phyloP scores from a whole-genome alignment of 2,888 invertebrate genomes.

The Spisula solida region DNA sequence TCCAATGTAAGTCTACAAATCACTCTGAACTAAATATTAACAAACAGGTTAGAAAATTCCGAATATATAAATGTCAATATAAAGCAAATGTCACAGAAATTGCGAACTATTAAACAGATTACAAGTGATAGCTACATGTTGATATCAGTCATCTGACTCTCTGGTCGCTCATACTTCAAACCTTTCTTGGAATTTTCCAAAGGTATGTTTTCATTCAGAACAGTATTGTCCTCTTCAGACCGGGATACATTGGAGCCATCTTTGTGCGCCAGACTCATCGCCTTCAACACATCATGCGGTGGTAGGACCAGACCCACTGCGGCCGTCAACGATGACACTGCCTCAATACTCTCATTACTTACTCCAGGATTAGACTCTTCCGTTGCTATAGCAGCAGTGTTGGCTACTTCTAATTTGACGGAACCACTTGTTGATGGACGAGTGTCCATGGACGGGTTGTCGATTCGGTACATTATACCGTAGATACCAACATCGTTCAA shows the following conservation, averaged over 20 bases:
- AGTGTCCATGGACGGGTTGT: neutral
- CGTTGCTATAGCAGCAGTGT: neutral
- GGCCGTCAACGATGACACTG: neutral
- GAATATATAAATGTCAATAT: too few species aligned
- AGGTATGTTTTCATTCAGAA: neutral
- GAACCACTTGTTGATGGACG: conserved; percentile 30
- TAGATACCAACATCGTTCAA: neutral
- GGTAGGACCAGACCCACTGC: neutral
- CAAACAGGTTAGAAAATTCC: too few species aligned
- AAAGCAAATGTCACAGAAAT: too few species aligned
- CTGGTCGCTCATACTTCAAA: conserved; percentile 1
- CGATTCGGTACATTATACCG: neutral
- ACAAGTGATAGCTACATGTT: neutral
- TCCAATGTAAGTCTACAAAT: too few species aligned
- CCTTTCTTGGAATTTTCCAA: neutral
- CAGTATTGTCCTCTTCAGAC: neutral
- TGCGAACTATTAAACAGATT: too few species aligned
- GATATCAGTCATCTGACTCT: conserved; percentile 14
- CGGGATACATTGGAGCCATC: neutral
- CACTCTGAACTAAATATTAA: too few species aligned
- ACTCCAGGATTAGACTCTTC: neutral
- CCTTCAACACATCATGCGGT: neutral
- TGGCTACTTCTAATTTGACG: too few species aligned
- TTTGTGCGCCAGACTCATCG: neutral
- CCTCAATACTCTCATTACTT: too few species aligned